phyloP scores from a whole-genome alignment of 2,888 invertebrate genomes.

The Lycaena phlaeas region DNA sequence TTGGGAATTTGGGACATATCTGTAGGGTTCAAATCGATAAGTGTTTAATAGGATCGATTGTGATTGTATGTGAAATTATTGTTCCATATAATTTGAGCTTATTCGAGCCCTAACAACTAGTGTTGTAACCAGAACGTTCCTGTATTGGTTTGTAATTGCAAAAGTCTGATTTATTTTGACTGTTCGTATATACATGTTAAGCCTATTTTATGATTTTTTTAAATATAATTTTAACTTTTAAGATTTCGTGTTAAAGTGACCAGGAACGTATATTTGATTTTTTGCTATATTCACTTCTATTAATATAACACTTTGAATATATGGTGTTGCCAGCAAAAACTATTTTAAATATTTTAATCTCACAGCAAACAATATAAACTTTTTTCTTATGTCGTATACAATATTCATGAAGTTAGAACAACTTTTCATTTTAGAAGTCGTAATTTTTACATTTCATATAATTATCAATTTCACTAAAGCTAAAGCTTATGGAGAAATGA shows the following conservation, averaged over 20 bases:
- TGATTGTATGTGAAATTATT: too few species aligned
- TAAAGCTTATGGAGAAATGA: too few species aligned
- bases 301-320: not conserved
- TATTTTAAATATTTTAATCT: not conserved
- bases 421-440: too few species aligned
- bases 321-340: not conserved
- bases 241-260: not conserved
- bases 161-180: constrained; percentile 5
- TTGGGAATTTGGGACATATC: constrained; percentile 46
- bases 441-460: too few species aligned
- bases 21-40: constrained; percentile 34
- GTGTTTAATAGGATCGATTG: not conserved
- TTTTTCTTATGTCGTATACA: not conserved
- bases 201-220: not conserved
- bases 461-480: too few species aligned
- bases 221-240: not conserved
- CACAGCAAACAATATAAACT: not conserved
- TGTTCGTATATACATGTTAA: not conserved
- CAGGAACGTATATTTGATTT: not conserved
- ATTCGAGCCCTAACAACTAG: not conserved
- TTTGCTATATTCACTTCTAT: not conserved
- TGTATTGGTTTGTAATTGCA: not conserved
- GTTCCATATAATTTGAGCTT: not conserved
- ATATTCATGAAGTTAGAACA: too few species aligned
- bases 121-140: not conserved